phyloP scores from a whole-genome alignment of 2,888 invertebrate genomes.

The Altica lythri region DNA sequence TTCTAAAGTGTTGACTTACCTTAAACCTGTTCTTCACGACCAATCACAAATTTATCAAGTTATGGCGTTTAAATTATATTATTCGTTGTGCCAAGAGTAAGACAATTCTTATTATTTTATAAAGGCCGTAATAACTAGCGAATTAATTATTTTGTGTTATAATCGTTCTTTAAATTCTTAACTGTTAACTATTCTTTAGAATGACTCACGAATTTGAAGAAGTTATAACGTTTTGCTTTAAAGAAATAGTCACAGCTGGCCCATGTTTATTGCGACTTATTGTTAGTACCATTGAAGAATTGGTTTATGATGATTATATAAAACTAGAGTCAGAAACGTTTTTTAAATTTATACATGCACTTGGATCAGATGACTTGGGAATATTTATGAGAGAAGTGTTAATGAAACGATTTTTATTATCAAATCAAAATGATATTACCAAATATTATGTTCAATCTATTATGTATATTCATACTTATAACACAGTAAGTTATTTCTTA shows the following conservation, averaged over 20 bases:
- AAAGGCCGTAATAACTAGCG: no score
- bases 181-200: conserved; percentile 32
- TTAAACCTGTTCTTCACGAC: conserved; percentile 30
- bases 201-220: conserved; percentile 41
- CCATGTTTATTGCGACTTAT: conserved; percentile 38
- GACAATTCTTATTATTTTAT: conserved; percentile 18
- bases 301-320: conserved; percentile 39
- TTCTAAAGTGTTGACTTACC: conserved; percentile 30
- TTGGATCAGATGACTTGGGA: conserved; percentile 36
- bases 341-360: conserved; percentile 36
- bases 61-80: conserved; percentile 37
- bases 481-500: no score
- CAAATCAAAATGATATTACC: conserved; percentile 41
- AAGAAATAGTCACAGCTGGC: conserved; percentile 35
- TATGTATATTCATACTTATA: conserved; percentile 38
- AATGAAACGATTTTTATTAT: conserved; percentile 38
- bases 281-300: conserved; percentile 38
- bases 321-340: conserved; percentile 36
- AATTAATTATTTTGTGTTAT: no score
- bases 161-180: background rate
- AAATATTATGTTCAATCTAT: conserved; percentile 38
- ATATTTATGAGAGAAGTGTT: conserved; percentile 39
- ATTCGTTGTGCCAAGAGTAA: conserved; percentile 40
- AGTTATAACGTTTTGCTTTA: conserved; percentile 36
- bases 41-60: conserved; percentile 34